Percentiles rank a stretch among this genome's conserved stretches.
Evolutionary conservation across 1,140 invertebrate species (phyloP).

Genomic region (Platyscapa corneri): DNA sequence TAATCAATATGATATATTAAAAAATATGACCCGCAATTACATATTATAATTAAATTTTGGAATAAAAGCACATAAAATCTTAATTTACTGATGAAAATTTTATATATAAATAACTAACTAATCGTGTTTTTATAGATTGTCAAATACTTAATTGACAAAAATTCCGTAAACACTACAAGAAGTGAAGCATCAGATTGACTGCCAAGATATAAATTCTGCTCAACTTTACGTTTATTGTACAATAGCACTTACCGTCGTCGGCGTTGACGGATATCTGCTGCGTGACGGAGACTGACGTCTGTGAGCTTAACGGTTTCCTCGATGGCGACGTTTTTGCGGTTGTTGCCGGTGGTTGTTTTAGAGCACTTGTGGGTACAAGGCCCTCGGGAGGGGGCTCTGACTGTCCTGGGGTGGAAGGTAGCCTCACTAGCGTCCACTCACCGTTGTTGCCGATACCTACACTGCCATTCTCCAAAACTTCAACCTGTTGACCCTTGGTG

Average conservation of each 20-base stretch:
- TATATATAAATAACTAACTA: neutral
- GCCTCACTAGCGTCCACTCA: conserved; percentile 76
- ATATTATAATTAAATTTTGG: too few species aligned
- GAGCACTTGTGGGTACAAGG: conserved; percentile 86
- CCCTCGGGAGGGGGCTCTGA: conserved; percentile 82
- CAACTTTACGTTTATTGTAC: neutral
- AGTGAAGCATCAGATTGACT: neutral
- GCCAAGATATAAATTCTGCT: neutral
- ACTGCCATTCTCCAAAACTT: conserved; percentile 84
- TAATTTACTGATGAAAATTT: neutral
- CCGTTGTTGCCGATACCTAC: conserved; percentile 54
- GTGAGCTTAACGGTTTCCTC: conserved; percentile 65
- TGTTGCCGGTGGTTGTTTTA: conserved; percentile 84
- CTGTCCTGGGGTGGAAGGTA: conserved; percentile 72
- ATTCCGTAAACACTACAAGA: neutral
- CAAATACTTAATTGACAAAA: neutral
- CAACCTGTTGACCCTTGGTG: conserved; percentile 92
- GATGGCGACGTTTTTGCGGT: conserved; percentile 79
- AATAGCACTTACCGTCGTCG: conserved; percentile 70
- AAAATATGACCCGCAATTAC: too few species aligned
- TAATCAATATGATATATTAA: too few species aligned
- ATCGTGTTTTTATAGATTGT: neutral
- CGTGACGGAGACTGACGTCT: conserved; percentile 46
- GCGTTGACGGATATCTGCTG: conserved; percentile 63
- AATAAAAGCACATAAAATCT: too few species aligned